Conservation (phyloP, 2,888 invertebrate genomes). For the Synanthedon tipuliformis region DNA sequence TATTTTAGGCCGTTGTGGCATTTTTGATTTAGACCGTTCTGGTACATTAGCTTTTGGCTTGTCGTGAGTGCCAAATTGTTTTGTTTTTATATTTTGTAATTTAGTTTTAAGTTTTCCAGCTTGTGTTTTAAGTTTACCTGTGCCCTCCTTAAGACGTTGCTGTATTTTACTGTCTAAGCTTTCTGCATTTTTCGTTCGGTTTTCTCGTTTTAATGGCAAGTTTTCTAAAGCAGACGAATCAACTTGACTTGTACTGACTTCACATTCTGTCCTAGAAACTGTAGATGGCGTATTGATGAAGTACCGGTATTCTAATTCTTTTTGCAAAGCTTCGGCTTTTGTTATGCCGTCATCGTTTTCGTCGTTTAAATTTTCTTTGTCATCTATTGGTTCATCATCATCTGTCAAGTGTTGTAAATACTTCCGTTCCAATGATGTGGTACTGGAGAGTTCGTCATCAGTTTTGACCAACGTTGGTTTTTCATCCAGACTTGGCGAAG, state of each 20-base stretch:
- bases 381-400: conserved; percentile 48
- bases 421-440: conserved; percentile 59
- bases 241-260: conserved; percentile 75
- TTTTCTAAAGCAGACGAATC: conserved; percentile 76
- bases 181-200: conserved; percentile 62
- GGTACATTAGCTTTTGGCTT: conserved; percentile 71
- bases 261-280: conserved; percentile 73
- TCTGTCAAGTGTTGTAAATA: conserved; percentile 63
- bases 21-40: conserved; percentile 60
- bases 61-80: conserved; percentile 64
- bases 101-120: conserved; percentile 79
- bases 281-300: conserved; percentile 71
- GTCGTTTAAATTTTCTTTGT: conserved; percentile 34
- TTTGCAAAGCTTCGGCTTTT: conserved; percentile 69
- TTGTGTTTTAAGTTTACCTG: conserved; percentile 76
- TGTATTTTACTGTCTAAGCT: conserved; percentile 70
- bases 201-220: conserved; percentile 70
- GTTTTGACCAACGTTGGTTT: conserved; percentile 41
- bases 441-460: conserved; percentile 65
- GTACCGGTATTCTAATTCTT: conserved; percentile 73
- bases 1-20: conserved; percentile 68
- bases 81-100: conserved; percentile 72
- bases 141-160: conserved; percentile 76
- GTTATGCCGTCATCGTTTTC: conserved; percentile 34
- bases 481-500: conserved; percentile 44